phyloP scores from a whole-genome alignment of 2,113 vertebrate species.

The Salvator merianae region DNA sequence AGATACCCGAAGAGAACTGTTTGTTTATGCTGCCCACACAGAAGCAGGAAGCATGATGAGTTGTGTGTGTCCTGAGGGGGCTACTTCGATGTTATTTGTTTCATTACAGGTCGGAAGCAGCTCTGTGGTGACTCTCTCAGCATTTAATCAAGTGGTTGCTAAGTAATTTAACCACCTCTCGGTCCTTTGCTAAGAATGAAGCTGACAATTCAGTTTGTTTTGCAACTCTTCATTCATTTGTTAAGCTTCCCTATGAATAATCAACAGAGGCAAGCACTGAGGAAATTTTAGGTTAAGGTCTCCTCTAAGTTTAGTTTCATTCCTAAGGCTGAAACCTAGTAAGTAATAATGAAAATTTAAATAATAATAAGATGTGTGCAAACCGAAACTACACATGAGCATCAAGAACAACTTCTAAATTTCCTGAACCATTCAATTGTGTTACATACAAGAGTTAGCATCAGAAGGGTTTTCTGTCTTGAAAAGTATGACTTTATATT shows the following conservation, averaged over 20 bases:
- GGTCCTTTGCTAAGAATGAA: slow-evolving; percentile 45
- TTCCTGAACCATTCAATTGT: no score
- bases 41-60: slow-evolving; percentile 44
- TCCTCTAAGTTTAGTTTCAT: neutral
- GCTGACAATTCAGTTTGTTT: slow-evolving; percentile 35
- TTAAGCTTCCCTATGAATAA: slow-evolving; percentile 22
- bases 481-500: no score
- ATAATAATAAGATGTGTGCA: neutral
- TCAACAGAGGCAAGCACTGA: neutral
- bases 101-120: slow-evolving; percentile 51
- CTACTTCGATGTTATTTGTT: slow-evolving; percentile 22
- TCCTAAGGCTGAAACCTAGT: neutral
- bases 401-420: no score
- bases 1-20: neutral
- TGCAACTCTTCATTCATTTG: slow-evolving; percentile 34
- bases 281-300: neutral
- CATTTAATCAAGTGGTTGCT: slow-evolving; percentile 60
- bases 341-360: no score
- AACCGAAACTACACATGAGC: neutral
- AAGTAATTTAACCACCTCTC: slow-evolving; percentile 53
- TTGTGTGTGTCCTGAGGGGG: neutral
- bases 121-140: slow-evolving; percentile 45
- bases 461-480: no score
- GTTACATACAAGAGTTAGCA: no score
- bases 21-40: slow-evolving; percentile 27